Evolutionary conservation across 2,113 vertebrate genomes (phyloP).

Genomic region (Rhea americana): DNA sequence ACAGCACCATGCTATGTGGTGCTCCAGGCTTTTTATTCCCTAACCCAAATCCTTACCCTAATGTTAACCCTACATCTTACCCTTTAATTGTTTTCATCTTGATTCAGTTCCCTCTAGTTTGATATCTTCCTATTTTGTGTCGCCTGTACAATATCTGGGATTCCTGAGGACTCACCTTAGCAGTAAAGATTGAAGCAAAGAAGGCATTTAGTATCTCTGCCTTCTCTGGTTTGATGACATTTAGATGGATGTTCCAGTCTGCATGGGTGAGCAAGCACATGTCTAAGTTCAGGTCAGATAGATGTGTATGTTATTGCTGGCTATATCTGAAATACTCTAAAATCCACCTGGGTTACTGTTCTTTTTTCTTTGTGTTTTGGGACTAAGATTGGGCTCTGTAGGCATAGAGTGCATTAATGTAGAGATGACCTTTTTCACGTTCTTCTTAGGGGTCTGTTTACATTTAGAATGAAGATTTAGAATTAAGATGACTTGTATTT

Average conservation of each 20-base stretch:
- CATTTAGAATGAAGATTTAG: neutral
- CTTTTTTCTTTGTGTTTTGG: neutral
- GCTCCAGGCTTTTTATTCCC: too few relatives aligned
- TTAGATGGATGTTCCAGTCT: neutral
- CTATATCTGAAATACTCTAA: neutral
- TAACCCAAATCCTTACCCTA: too few relatives aligned
- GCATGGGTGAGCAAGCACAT: neutral
- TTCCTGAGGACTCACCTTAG: too few relatives aligned
- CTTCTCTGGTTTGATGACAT: neutral
- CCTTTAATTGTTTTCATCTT: neutral
- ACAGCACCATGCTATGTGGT: too few relatives aligned
- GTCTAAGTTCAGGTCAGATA: neutral
- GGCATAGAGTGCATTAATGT: neutral
- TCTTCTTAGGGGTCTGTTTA: neutral
- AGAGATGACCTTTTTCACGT: neutral
- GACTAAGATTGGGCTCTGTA: neutral
- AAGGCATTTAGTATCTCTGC: too few relatives aligned
- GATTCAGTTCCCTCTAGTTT: accelerated
- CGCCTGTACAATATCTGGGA: neutral
- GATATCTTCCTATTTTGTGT: accelerated
- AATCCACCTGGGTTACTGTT: accelerated
- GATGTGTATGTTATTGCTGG: neutral
- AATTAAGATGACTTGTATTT: neutral
- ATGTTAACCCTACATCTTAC: too few relatives aligned
- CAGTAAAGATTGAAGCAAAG: too few relatives aligned